phyloP scores from a whole-genome alignment of 2,113 vertebrate genomes.

The Catharus fuscescens region DNA sequence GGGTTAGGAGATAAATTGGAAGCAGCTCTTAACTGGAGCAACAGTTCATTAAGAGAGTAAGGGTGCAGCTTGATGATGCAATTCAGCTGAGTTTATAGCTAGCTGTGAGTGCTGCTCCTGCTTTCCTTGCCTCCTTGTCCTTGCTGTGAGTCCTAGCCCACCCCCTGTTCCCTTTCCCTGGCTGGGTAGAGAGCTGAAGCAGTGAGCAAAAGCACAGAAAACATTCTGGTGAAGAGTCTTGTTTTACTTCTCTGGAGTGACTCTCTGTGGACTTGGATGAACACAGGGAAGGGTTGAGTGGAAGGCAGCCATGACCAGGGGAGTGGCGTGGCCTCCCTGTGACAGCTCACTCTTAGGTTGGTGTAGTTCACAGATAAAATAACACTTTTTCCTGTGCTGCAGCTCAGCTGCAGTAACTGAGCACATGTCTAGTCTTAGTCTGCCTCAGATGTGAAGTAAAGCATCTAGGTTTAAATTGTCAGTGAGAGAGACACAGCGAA shows the following conservation, averaged over 20 bases:
- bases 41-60: background rate
- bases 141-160: background rate
- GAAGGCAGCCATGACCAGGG: background rate
- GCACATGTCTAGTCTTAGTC: background rate
- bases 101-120: background rate
- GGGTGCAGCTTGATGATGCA: background rate
- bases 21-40: background rate
- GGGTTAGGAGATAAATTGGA: background rate
- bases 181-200: background rate
- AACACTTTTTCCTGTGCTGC: background rate
- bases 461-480: background rate
- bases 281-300: background rate
- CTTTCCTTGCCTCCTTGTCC: background rate
- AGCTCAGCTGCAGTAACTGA: background rate
- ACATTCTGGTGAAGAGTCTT: background rate
- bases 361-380: background rate
- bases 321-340: rapidly evolving
- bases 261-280: rapidly evolving
- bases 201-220: background rate
- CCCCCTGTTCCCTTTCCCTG: background rate
- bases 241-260: background rate
- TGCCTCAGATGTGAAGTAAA: background rate
- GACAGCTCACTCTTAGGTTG: background rate
- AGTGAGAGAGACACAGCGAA: background rate
- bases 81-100: background rate